A percentile compares a stretch with the other conserved stretches of the same genome.
Evolutionary conservation across 2,888 invertebrate genomes (phyloP).

Genomic region (Opisthograptis luteolata): DNA sequence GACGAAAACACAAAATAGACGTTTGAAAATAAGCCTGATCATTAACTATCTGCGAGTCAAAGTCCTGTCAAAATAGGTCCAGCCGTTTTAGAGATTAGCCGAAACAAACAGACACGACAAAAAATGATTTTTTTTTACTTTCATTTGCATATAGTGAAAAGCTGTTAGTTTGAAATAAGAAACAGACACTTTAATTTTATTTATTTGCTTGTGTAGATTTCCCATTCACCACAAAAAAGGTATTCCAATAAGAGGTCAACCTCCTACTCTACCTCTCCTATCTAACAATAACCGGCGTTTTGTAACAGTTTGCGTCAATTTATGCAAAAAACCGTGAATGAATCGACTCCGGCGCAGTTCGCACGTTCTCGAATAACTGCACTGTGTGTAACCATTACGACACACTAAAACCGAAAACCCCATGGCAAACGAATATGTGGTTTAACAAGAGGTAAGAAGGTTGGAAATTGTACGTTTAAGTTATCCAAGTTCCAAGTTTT

Average conservation of each 20-base stretch:
- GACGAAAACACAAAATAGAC: too few relatives aligned
- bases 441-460: conserved; percentile 13
- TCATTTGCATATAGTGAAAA: too few relatives aligned
- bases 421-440: conserved; percentile 13
- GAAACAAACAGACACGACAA: too few relatives aligned
- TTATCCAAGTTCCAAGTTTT: background rate
- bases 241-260: background rate
- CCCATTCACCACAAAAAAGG: too few relatives aligned
- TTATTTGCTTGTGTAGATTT: too few relatives aligned
- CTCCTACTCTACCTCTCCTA: conserved; percentile 10
- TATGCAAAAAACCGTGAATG: conserved; percentile 43
- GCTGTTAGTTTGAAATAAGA: too few relatives aligned
- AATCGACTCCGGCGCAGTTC: conserved; percentile 28
- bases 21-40: too few relatives aligned
- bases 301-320: conserved; percentile 37
- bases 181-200: too few relatives aligned
- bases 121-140: too few relatives aligned
- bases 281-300: conserved; percentile 39
- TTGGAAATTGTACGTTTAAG: background rate
- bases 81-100: too few relatives aligned
- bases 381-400: conserved; percentile 42
- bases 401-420: conserved; percentile 21
- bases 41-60: too few relatives aligned
- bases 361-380: conserved; percentile 42
- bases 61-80: too few relatives aligned